These are phyloP conservation scores for Drosophila sturtevanti DNA, from an alignment of 1,140 invertebrate genomes.

Conservation along the genomic window DNA sequence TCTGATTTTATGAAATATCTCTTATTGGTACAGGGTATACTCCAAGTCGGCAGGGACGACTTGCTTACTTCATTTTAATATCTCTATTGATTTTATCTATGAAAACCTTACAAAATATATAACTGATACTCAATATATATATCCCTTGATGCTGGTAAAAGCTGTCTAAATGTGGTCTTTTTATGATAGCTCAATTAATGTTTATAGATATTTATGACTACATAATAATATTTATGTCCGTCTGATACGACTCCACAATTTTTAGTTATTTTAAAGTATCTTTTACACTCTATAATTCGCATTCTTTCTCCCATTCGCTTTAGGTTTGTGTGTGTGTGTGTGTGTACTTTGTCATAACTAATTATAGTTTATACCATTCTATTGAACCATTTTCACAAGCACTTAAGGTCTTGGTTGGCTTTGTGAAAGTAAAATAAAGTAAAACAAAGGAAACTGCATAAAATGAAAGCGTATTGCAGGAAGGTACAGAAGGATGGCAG, in stretches of 20 bases:
- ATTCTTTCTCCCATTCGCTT: neutral
- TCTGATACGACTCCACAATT: neutral
- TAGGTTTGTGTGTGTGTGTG: neutral
- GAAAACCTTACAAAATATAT: no score
- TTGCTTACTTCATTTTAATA: no score
- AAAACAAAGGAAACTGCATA: slow-evolving; percentile 44
- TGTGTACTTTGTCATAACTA: slow-evolving; percentile 39
- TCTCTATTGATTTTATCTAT: no score
- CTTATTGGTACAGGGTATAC: no score
- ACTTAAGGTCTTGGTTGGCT: slow-evolving; percentile 39
- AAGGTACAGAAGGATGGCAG: neutral
- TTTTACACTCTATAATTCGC: no score
- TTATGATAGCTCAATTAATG: neutral
- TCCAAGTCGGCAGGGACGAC: no score
- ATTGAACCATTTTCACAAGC: slow-evolving; percentile 63
- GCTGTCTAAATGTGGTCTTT: neutral
- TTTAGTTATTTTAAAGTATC: neutral
- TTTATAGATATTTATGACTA: slow-evolving; percentile 4
- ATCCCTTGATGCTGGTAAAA: no score
- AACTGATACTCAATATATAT: no score
- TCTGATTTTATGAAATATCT: no score
- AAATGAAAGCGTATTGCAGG: slow-evolving; percentile 34
- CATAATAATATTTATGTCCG: neutral
- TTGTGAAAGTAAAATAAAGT: slow-evolving; percentile 38
- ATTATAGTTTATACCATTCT: slow-evolving; percentile 38